Evolutionary conservation across 2,113 vertebrate genomes (phyloP).

Genomic region (Aptenodytes forsteri): DNA sequence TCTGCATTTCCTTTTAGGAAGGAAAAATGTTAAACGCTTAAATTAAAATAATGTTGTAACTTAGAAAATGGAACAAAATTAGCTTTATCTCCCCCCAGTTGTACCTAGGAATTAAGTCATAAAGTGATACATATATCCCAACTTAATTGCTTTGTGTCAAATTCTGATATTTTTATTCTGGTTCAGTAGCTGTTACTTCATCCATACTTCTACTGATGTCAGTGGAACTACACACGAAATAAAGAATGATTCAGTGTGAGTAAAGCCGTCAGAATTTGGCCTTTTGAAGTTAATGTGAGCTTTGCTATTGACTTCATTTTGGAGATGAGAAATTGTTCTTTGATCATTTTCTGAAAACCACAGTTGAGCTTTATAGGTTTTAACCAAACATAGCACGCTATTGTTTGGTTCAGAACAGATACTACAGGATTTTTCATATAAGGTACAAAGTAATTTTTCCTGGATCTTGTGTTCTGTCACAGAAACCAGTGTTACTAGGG

Average conservation of each 20-base stretch:
- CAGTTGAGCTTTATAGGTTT: background rate
- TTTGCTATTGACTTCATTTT: background rate
- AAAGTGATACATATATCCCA: background rate
- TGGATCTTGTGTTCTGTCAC: background rate
- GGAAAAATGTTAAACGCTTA: slow-evolving; percentile 29
- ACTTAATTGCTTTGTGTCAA: background rate
- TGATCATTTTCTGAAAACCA: background rate
- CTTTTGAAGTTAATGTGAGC: slow-evolving; percentile 18
- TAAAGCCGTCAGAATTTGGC: slow-evolving; percentile 2
- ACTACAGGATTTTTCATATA: background rate
- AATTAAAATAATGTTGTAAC: slow-evolving; percentile 25
- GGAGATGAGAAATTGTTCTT: slow-evolving; percentile 8
- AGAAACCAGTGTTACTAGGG: background rate
- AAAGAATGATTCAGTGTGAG: background rate
- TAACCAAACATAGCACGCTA: background rate
- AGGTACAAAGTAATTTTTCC: background rate
- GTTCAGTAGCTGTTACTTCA: slow-evolving; percentile 27
- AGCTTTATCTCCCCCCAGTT: background rate
- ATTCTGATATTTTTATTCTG: background rate
- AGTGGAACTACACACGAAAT: background rate
- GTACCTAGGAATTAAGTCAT: slow-evolving; percentile 1
- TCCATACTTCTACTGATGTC: background rate
- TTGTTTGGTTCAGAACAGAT: background rate
- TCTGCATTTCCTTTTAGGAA: slow-evolving; percentile 51
- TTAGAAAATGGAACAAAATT: slow-evolving; percentile 40